Evolutionary conservation across 2,797 vertebrate genomes (phyloP), one percentile per base, ranked within the genome.

Genomic region (Helicolenus hilgendorfi): DNA sequence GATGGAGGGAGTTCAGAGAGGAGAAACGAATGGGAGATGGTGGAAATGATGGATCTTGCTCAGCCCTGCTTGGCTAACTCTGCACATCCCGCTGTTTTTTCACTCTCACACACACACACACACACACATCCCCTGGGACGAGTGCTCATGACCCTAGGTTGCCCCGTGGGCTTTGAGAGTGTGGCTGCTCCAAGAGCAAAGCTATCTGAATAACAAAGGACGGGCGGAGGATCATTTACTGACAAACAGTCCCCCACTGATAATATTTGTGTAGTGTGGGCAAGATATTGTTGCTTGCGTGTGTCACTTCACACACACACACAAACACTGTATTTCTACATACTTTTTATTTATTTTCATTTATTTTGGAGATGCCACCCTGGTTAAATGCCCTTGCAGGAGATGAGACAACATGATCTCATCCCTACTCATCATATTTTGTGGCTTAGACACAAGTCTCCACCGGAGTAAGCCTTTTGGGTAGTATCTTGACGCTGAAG

Each of bases 191-290:
- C 73, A 76, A 91, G 86, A 92, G 91, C 45, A 79, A 79, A 75
- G 69, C 38, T 84, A 94, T 95, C 92, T 92, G 90, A 94, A 94
- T 95, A 92, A 95, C 93, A 96, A 96, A 95, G 84, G 62, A 77
- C 59, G 55, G 70, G 18, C 79, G 87, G 77, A 62, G 77, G 83
- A 89, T 91, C 49, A 87, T 90, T 91, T 70, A 85, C 71, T 85
- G 73, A 78, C 55, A 70, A 63, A 68, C 58, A 85, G 56, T 74
- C 38, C 13, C 60, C 33, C 71, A 78, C 60, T 86, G 72, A 91
- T 91, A 64, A 85, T 87, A 64, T 78, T 72, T 70, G 65, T 77
- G 10, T 49, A 11, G 20, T n/a, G 36, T 35, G 33, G 20, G 4
- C 18, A 20, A 55, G 29, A 75, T 60, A 22, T 45, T 41, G 18